Conservation (phyloP, 2,113 vertebrate genomes). For the Tamias sibiricus region DNA sequence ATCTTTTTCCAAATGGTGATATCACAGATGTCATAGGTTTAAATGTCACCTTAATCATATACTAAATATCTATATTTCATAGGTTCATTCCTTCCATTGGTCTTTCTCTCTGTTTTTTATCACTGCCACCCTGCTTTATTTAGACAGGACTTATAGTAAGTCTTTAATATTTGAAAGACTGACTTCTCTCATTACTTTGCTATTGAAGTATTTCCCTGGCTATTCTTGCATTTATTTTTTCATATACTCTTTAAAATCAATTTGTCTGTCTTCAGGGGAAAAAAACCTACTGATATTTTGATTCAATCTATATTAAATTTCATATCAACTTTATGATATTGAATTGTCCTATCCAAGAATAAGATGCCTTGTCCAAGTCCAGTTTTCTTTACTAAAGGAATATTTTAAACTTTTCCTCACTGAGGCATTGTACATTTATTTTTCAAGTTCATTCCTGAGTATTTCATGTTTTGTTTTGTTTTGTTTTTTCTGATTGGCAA, state of each 20-base stretch:
- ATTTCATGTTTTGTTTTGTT: conserved; percentile 22
- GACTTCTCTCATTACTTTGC: neutral
- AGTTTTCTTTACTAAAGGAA: neutral
- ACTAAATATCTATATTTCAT: neutral
- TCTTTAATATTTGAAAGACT: neutral
- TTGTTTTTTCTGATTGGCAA: neutral
- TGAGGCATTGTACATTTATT: neutral
- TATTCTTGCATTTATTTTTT: neutral
- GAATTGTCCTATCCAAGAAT: neutral
- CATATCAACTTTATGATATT: neutral
- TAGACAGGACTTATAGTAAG: neutral
- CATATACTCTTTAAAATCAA: neutral
- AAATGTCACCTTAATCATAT: neutral
- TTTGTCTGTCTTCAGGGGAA: neutral
- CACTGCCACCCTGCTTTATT: neutral
- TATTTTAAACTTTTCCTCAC: neutral
- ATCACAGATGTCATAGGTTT: neutral
- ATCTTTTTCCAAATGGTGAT: neutral
- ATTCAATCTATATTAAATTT: conserved; percentile 31
- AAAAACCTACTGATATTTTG: neutral
- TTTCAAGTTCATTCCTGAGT: neutral
- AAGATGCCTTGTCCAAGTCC: neutral
- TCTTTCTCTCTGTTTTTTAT: neutral
- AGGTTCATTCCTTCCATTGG: neutral
- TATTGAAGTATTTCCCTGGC: neutral